Conservation (phyloP, 2,888 invertebrate species). For the Thalpophila matura region DNA sequence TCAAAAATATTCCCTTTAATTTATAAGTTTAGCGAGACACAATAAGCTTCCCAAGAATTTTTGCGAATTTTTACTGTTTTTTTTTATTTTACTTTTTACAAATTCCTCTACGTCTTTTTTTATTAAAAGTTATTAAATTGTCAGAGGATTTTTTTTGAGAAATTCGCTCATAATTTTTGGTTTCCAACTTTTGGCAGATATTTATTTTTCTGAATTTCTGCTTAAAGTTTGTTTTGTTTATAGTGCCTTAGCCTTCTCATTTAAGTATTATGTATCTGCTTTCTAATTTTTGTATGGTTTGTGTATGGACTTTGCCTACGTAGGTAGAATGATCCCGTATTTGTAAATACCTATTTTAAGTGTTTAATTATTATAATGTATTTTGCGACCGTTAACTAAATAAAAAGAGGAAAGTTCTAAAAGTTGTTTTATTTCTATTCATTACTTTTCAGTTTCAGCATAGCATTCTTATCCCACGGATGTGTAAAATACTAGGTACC, state of each 20-base stretch:
- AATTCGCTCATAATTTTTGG: conserved; percentile 69
- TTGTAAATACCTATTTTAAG: conserved; percentile 89
- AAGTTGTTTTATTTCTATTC: conserved; percentile 65
- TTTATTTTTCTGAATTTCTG: conserved; percentile 66
- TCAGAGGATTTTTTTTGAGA: conserved; percentile 68
- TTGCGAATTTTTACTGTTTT: conserved; percentile 64
- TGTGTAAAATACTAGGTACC: too few species aligned
- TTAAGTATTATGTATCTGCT: conserved; percentile 79
- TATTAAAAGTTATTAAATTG: conserved; percentile 69
- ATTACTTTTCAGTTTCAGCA: conserved; percentile 12
- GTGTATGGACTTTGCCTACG: conserved; percentile 89
- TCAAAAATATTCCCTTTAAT: conserved; percentile 85
- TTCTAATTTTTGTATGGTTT: conserved; percentile 87
- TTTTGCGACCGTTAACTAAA: conserved; percentile 90
- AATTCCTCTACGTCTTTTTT: conserved; percentile 78
- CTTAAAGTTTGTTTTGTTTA: conserved; percentile 55
- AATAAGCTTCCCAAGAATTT: conserved; percentile 61
- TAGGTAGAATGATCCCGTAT: conserved; percentile 87
- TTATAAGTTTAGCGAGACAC: conserved; percentile 76
- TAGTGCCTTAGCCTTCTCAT: conserved; percentile 69
- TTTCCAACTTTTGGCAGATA: conserved; percentile 62
- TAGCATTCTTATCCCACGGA: too few species aligned
- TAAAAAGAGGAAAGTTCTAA: conserved; percentile 82
- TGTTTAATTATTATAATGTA: conserved; percentile 83
- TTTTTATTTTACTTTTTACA: conserved; percentile 34